Evolutionary conservation across 2,797 vertebrate genomes (phyloP), one percentile per base, ranked within the genome.

Genomic region (Periophthalmus magnuspinnatus): DNA sequence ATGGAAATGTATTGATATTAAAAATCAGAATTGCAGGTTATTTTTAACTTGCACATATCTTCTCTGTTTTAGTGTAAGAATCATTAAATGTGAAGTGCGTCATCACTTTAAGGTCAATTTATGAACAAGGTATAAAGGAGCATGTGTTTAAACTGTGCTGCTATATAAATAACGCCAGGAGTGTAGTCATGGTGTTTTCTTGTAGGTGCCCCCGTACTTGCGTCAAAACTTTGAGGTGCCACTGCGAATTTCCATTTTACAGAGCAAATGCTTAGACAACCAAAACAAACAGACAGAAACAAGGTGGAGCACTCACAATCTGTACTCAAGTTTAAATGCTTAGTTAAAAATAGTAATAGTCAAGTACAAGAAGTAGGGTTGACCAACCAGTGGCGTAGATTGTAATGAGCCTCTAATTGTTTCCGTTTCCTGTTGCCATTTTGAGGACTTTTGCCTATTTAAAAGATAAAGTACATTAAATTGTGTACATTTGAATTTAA

Each of bases 261-360:
- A 69, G 21, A 57, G 72, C 66, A 84, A 74, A 76, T 66, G 70
- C 60, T 67, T 5, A 36, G 71, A 80, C 32, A 32, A 41, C 67
- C 24, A n/a, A 52, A 34, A 19, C 28, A 5, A 52, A n/a, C 17
- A 9, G 32, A 34, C 24, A 54, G 28, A 28, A 48, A 17, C 10
- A 47, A 33, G 5, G 47, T 50, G 28, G 5, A 48, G 38, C 8
- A 47, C 28, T 13, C 8, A 41, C 33, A 62, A 41, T 41, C 16
- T 58, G 14, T 17, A 7, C 14, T 33, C 5, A 11, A 11, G 10
- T 22, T 22, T 11, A 55, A 50, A 16, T 50, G 19, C 48, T 50
- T 24, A 24, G n/a, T 55, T 55, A 22, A 55, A 55, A 55, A 24
- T 24, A 24, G n/a, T 24, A 55, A 10, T 22, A 55, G 47, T 10